Evolutionary conservation across 2,797 vertebrate species (phyloP), one percentile per base, ranked within the genome.

Genomic region (Cuniculus paca): DNA sequence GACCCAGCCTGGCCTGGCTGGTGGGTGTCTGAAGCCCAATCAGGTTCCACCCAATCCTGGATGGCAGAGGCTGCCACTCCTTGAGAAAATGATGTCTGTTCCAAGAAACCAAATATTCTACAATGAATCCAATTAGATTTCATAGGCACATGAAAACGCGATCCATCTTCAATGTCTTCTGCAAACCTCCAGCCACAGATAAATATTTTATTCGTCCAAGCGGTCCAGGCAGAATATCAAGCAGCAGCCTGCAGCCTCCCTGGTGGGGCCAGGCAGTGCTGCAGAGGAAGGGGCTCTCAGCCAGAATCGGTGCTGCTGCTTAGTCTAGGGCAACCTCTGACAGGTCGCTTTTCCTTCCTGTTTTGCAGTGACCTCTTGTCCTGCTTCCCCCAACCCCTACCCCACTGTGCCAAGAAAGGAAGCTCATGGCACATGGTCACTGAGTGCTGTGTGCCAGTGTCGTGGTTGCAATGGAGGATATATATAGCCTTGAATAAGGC

Each of bases 141-240:
- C 98, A 98, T 93, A 97, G 97, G 90, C 96, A 95, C 96, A 97
- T 98, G 97, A 97, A 98, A 98, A 94, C 68, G 88, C 93, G 79
- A 98, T 98, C 98, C 97, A 94, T 97, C 90, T 97, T 96, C 97
- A 97, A 96, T 98, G 94, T 97, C 97, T 97, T 98, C 97, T 79
- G 52, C 95, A 97, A 98, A 98, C 96, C 97, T 98, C 52, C 17
- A 94, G 97, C 95, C 91, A 63, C 96, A 96, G 92, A 98, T 98
- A 98, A 98, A 98, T 98, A 98, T 97, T 98, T 98, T 97, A 97
- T 98, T 98, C 98, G n/a, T 96, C 88, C 91, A 94, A 94, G 96
- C 95, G 61, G 85, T 92, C 80, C 97, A 77, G 90, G 93, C 95
- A 95, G 97, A 95, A 96, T 95, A 95, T 75, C 79, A 95, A 97